Evolutionary conservation across 2,797 vertebrate species (phyloP).

Genomic region (Mormyrops boulengeri): DNA sequence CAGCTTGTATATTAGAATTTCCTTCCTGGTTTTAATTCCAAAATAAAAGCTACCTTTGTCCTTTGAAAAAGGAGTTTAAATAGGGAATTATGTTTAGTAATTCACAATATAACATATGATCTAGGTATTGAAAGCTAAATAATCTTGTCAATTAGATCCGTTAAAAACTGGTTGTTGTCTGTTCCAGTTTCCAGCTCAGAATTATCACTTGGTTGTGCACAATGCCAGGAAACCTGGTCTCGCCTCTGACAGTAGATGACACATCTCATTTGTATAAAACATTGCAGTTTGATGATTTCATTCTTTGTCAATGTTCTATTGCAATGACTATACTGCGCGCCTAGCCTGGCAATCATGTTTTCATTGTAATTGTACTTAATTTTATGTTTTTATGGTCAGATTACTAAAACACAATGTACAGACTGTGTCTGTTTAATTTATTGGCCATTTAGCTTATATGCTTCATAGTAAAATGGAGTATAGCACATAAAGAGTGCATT

Average conservation of each 20-base stretch:
- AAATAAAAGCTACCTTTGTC: not conserved
- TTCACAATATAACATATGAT: not conserved
- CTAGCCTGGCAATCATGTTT: not conserved
- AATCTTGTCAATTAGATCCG: not conserved
- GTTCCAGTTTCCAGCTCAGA: not conserved
- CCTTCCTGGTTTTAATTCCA: not conserved
- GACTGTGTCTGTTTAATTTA: not conserved
- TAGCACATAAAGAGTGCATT: not conserved
- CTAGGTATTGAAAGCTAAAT: not conserved
- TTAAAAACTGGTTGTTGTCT: not conserved
- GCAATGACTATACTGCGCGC: not conserved
- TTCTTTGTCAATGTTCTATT: not conserved
- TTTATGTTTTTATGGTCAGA: not conserved
- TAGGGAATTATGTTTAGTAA: not conserved
- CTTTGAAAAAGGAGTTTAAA: not conserved
- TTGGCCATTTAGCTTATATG: not conserved
- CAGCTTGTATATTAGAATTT: not conserved
- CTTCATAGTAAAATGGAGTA: not conserved
- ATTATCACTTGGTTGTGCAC: not conserved
- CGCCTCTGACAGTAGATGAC: not conserved
- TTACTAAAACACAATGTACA: not conserved
- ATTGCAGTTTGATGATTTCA: not conserved
- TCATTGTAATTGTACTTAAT: not conserved
- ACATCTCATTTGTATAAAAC: not conserved
- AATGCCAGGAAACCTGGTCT: not conserved